Conservation (phyloP, 2,888 invertebrate species). For the Cistogaster globosa region DNA sequence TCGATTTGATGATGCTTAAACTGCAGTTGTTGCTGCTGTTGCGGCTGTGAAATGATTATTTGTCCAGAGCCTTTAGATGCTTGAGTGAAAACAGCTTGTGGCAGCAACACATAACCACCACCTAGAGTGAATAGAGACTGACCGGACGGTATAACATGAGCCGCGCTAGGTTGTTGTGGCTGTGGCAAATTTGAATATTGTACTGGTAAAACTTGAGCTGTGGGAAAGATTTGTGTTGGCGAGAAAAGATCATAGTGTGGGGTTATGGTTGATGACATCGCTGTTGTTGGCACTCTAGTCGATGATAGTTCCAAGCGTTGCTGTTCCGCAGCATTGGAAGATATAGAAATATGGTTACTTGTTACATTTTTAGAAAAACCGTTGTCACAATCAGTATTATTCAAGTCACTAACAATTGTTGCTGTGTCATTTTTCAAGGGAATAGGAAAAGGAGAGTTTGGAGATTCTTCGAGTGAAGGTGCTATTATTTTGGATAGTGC, state of each 20-base stretch:
- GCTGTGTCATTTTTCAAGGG: constrained; percentile 40
- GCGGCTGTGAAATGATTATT: constrained; percentile 68
- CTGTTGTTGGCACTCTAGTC: constrained; percentile 51
- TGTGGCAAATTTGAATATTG: constrained; percentile 82
- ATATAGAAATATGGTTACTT: constrained; percentile 72
- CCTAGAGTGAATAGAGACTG: constrained; percentile 76
- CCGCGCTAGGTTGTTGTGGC: constrained; percentile 81
- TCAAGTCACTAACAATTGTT: constrained; percentile 68
- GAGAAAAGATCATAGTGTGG: constrained; percentile 75
- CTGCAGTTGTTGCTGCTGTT: constrained; percentile 65
- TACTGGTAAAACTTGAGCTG: constrained; percentile 83
- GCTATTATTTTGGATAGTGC: constrained; percentile 71
- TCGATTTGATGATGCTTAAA: constrained; percentile 53
- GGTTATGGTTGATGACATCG: constrained; percentile 62
- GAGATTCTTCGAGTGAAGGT: constrained; percentile 4
- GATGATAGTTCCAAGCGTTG: constrained; percentile 70
- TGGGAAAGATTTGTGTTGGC: constrained; percentile 82
- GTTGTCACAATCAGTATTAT: constrained; percentile 72
- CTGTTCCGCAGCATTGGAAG: constrained; percentile 73
- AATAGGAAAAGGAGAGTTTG: background rate
- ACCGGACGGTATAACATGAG: constrained; percentile 71
- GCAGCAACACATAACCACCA: constrained; percentile 76
- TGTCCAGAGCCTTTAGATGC: constrained; percentile 42
- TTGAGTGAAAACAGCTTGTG: constrained; percentile 71
- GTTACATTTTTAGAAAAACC: constrained; percentile 70